A percentile compares a stretch with the other conserved stretches of the same genome.
These are phyloP conservation scores for Dreissena rostriformis DNA, from an alignment of 1,140 invertebrate genomes.

Conservation along the genomic window DNA sequence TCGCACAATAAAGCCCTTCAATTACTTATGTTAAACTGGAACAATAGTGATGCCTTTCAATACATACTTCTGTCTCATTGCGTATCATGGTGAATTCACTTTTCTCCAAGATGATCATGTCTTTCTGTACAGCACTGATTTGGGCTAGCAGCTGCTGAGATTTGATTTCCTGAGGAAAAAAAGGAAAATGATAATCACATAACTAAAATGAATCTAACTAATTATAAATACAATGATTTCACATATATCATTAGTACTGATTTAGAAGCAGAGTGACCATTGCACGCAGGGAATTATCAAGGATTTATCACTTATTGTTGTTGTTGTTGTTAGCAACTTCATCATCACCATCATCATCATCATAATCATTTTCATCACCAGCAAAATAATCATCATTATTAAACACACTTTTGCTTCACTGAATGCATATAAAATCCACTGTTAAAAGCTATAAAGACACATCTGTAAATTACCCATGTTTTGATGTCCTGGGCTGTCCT, in stretches of 20 bases:
- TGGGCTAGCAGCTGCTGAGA: constrained; percentile 80
- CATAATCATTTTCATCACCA: no score
- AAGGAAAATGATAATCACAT: background rate
- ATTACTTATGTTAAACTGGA: no score
- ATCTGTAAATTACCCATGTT: no score
- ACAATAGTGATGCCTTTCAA: no score
- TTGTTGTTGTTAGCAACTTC: background rate
- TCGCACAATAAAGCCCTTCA: no score
- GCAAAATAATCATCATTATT: no score
- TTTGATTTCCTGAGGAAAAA: constrained; percentile 76
- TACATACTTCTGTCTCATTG: constrained; percentile 79
- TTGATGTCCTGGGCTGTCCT: no score
- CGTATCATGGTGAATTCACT: constrained; percentile 80
- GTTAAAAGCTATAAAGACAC: no score
- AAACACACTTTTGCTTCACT: no score
- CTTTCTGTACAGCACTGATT: constrained; percentile 79
- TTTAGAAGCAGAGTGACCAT: background rate
- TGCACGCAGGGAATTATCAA: background rate
- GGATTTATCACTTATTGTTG: background rate
- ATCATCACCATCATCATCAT: background rate
- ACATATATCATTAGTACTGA: background rate
- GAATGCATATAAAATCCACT: no score
- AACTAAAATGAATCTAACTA: background rate
- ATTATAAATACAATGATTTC: background rate
- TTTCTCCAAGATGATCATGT: constrained; percentile 81